Evolutionary conservation across 2,113 vertebrate genomes (phyloP), one percentile per base, ranked within the genome.

Genomic region (Cyprichromis sp.): DNA sequence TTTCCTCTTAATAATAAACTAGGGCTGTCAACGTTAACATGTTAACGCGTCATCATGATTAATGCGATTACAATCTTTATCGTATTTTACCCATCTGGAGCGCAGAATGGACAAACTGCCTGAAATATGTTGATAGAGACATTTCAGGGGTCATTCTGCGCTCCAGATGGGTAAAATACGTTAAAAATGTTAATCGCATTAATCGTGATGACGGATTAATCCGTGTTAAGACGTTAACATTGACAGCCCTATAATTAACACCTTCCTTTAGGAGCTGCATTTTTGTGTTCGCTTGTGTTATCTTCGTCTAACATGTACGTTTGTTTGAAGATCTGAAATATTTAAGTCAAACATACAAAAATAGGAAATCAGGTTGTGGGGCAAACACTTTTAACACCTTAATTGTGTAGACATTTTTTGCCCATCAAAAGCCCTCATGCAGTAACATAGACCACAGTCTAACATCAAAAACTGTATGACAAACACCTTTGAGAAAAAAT

Each of bases 41-140:
- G 0, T 31, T 59, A 59, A 59, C 2, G 3, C 8, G 0, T 59
- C 55, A 16, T 59, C 55, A 31, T 1, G 0, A 2, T 59, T 59
- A 4, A 59, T 4, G 55, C 1, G 5, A 31, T 59, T 59, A 59
- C 5, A 9, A 31, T 59, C 2, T 31, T 31, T 31, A 59, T 0
- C 0, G 1, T 4, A 31, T 31, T 59, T 9, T 31, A 61, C 14
- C 8, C 57, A 61, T 31, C 55, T 57, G 55, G 55, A 57, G 55
- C 3, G 8, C 24, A 57, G 57, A 59, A 59, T 59, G 26, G 57
- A 31, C 57, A 29, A 59, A 17, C 8, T 59, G 26, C 57, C 57
- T 6, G 57, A 59, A 59, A 59, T 59, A 5, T 31, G 26, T 59
- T 59, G 57, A 59, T 5, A 59, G 55, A 59, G 57, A 31, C 57